Percentiles rank a stretch among this genome's conserved stretches.
phyloP scores from a whole-genome alignment of 1,140 invertebrate species.

The Drosophila albomicans region DNA sequence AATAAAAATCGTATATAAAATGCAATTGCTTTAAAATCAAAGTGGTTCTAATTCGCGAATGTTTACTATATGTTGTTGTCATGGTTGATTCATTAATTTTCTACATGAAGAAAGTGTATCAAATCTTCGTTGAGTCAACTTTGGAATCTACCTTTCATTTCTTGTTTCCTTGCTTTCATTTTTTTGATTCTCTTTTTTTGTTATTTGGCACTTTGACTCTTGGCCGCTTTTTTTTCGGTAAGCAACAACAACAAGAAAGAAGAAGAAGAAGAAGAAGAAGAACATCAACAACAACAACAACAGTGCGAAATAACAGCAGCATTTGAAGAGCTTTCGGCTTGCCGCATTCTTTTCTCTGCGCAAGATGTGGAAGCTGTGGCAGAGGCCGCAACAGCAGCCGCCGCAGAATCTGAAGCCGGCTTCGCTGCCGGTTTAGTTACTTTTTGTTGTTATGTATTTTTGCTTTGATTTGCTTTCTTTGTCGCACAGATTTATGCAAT shows the following conservation, averaged over 20 bases:
- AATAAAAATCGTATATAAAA: too few relatives aligned
- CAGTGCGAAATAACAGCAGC: slow-evolving; percentile 24
- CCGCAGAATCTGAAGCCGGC: slow-evolving; percentile 23
- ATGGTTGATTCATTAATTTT: not conserved
- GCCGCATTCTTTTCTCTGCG: slow-evolving; percentile 59
- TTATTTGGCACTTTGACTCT: slow-evolving; percentile 62
- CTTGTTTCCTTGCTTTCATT: slow-evolving; percentile 41
- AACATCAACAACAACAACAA: slow-evolving; percentile 30
- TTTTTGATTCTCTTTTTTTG: slow-evolving; percentile 13
- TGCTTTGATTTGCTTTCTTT: slow-evolving; percentile 62
- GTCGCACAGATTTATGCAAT: slow-evolving; percentile 77
- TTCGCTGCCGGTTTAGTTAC: slow-evolving; percentile 64
- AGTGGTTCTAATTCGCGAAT: too few relatives aligned
- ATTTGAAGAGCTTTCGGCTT: slow-evolving; percentile 48
- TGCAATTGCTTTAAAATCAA: too few relatives aligned
- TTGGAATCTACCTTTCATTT: slow-evolving; percentile 56
- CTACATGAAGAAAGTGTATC: not conserved
- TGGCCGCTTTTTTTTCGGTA: slow-evolving; percentile 50
- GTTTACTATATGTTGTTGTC: too few relatives aligned
- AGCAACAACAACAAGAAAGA: slow-evolving; percentile 30
- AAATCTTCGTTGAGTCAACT: not conserved
- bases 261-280: too few relatives aligned
- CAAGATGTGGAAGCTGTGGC: slow-evolving; percentile 20
- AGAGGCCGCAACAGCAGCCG: slow-evolving; percentile 4
- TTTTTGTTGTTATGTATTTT: slow-evolving; percentile 55